phyloP scores from a whole-genome alignment of 2,888 invertebrate genomes.

The Megastigmus dorsalis region DNA sequence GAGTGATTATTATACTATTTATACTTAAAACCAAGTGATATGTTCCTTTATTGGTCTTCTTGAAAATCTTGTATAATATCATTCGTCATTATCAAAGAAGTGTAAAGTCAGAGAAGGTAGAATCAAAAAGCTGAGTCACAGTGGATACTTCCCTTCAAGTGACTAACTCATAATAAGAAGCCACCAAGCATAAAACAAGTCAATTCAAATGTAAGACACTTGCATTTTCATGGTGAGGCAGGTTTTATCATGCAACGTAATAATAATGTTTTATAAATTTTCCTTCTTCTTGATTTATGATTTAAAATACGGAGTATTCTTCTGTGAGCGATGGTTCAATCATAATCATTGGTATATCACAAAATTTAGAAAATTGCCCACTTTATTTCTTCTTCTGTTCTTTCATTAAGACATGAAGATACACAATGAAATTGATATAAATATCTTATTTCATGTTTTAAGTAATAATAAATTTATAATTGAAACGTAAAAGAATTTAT shows the following conservation, averaged over 20 bases:
- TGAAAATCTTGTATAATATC: too few species aligned
- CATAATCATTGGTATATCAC: background rate
- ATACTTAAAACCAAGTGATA: too few species aligned
- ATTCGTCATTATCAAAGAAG: background rate
- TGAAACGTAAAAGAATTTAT: too few species aligned
- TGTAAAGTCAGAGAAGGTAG: background rate
- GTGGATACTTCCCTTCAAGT: background rate
- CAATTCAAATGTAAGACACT: conserved; percentile 13
- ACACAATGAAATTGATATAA: too few species aligned
- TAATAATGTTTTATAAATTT: conserved; percentile 6
- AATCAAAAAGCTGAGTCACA: conserved; percentile 12
- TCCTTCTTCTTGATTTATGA: background rate
- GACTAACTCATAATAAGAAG: background rate
- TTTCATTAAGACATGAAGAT: too few species aligned
- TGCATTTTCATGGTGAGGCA: conserved; percentile 2
- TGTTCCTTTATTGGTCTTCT: too few species aligned
- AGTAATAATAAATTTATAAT: too few species aligned
- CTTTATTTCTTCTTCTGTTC: too few species aligned
- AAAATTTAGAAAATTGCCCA: too few species aligned
- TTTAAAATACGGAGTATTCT: background rate
- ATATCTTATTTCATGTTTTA: too few species aligned
- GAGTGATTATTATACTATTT: too few species aligned
- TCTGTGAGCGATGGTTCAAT: background rate
- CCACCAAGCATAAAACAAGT: conserved; percentile 3
- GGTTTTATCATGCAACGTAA: conserved; percentile 9